phyloP scores from a whole-genome alignment of 1,140 invertebrate genomes.

The Nylanderia fulva region DNA sequence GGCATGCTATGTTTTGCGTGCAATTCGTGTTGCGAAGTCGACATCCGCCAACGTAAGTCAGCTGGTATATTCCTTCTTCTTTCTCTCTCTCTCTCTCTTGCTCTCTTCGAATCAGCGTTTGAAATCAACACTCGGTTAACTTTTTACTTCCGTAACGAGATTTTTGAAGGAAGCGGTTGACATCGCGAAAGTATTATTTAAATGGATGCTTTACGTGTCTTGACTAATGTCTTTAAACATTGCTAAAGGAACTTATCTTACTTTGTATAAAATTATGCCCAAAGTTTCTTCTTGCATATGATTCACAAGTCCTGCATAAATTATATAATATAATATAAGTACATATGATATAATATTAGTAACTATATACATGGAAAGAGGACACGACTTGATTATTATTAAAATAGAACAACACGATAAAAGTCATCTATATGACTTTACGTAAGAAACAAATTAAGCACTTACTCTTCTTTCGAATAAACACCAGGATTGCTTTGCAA shows the following conservation, averaged over 20 bases:
- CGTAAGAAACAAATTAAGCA: not conserved
- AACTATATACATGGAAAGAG: too few relatives aligned
- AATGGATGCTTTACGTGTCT: not conserved
- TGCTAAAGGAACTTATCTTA: not conserved
- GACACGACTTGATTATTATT: not conserved
- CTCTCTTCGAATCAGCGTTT: not conserved
- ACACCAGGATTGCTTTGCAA: too few relatives aligned
- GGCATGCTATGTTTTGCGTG: constrained; percentile 27
- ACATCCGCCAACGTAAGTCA: not conserved
- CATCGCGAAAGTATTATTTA: not conserved
- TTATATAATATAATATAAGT: too few relatives aligned
- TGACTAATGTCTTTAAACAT: not conserved
- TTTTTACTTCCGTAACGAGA: not conserved
- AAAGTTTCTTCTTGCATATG: not conserved
- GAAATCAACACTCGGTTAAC: not conserved
- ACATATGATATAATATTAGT: too few relatives aligned
- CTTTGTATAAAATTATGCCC: constrained; percentile 9
- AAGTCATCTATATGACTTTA: not conserved
- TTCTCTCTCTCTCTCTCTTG: too few relatives aligned
- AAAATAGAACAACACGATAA: constrained; percentile 19
- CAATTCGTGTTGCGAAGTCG: not conserved
- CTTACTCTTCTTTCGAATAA: too few relatives aligned
- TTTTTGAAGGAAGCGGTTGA: not conserved
- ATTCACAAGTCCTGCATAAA: not conserved
- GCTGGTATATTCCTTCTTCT: not conserved